Percentiles rank a stretch among this genome's conserved stretches.
Evolutionary conservation across 2,113 vertebrate genomes (phyloP).

Genomic region (Sterrhoptilus dennistouni): DNA sequence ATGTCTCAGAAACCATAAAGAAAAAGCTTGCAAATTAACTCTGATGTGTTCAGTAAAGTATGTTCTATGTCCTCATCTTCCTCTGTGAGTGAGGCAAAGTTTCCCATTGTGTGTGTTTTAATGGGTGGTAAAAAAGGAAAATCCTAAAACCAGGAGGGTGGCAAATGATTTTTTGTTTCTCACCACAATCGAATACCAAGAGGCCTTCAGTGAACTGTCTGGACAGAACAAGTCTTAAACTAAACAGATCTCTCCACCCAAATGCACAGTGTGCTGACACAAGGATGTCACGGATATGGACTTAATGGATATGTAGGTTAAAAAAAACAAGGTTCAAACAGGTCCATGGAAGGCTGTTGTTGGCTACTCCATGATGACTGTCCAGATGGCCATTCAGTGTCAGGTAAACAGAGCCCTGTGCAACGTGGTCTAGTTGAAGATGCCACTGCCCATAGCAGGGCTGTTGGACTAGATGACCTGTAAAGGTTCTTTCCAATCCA

Average conservation of each 20-base stretch:
- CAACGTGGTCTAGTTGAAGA: not conserved
- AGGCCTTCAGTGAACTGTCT: not conserved
- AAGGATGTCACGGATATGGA: not conserved
- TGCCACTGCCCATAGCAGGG: not conserved
- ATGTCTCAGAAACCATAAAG: not conserved
- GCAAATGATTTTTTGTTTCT: not conserved
- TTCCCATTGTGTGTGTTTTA: not conserved
- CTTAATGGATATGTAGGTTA: not conserved
- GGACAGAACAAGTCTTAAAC: not conserved
- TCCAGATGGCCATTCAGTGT: not conserved
- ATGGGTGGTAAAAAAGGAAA: not conserved
- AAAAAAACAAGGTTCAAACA: not conserved
- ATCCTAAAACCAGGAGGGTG: not conserved
- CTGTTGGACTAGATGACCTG: not conserved
- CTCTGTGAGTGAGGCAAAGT: not conserved
- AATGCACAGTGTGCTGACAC: not conserved
- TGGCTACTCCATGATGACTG: not conserved
- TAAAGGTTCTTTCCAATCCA: not conserved
- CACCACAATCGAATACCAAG: not conserved
- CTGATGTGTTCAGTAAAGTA: not conserved
- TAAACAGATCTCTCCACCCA: not conserved
- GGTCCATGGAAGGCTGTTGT: not conserved
- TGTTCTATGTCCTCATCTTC: not conserved
- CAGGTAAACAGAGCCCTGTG: rapidly evolving
- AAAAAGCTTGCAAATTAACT: not conserved